These are phyloP conservation scores for Colletes gigas DNA, from an alignment of 1,140 invertebrate genomes.

Conservation along the genomic window DNA sequence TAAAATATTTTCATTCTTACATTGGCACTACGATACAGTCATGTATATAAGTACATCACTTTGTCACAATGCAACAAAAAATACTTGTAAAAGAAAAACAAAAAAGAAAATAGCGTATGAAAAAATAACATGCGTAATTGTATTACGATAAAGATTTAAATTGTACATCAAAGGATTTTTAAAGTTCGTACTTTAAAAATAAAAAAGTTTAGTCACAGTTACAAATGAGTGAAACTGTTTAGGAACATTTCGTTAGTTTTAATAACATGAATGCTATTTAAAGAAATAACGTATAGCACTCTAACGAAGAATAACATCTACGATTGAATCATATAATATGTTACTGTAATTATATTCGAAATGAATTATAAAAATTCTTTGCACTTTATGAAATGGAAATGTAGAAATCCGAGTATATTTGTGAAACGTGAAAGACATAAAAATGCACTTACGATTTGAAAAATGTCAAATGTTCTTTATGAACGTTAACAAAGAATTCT, in stretches of 20 bases:
- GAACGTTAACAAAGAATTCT: conserved; percentile 59
- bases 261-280: conserved; percentile 2
- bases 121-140: conserved; percentile 17
- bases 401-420: not conserved
- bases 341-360: not conserved
- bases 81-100: conserved; percentile 6
- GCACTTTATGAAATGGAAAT: conserved; percentile 6
- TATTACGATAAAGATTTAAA: conserved; percentile 2
- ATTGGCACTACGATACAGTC: conserved; percentile 10
- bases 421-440: not conserved
- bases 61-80: conserved; percentile 30
- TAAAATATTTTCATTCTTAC: conserved; percentile 28
- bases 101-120: conserved; percentile 19
- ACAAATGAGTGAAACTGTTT: not conserved
- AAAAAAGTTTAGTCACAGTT: conserved; percentile 1
- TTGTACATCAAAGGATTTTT: conserved; percentile 1
- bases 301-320: not conserved
- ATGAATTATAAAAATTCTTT: not conserved
- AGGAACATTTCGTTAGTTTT: not conserved
- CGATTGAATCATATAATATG: not conserved
- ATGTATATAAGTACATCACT: conserved; percentile 22
- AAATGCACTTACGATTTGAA: conserved; percentile 17
- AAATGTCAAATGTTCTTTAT: conserved; percentile 17
- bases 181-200: not conserved
- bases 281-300: not conserved